A percentile compares a stretch with the other conserved stretches of the same genome.
phyloP scores from a whole-genome alignment of 2,113 vertebrate genomes.

The Dipodomys merriami region DNA sequence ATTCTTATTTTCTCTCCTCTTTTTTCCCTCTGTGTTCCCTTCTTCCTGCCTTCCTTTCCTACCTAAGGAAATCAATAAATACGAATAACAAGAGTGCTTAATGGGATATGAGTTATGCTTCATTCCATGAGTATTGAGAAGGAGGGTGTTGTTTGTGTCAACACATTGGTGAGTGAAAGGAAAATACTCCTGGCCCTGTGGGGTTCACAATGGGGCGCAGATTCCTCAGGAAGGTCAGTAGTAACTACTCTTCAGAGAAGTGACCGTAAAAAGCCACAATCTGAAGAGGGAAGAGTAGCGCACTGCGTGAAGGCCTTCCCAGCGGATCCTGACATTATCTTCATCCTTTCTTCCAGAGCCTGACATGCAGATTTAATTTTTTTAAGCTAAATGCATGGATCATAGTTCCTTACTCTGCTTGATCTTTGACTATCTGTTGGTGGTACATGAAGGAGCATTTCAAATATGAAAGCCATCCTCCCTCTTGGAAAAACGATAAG shows the following conservation, averaged over 20 bases:
- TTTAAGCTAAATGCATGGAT: background rate
- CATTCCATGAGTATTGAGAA: background rate
- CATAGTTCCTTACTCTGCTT: background rate
- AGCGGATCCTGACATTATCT: background rate
- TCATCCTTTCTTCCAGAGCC: background rate
- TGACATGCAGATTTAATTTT: background rate
- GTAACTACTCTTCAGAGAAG: background rate
- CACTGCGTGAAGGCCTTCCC: background rate
- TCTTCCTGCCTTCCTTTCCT: background rate
- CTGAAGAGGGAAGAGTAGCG: background rate
- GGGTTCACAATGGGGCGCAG: background rate
- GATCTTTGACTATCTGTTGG: background rate
- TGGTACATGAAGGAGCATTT: background rate
- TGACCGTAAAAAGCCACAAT: background rate
- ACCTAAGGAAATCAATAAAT: background rate
- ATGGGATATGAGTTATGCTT: background rate
- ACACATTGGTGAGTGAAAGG: background rate
- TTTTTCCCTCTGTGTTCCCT: background rate
- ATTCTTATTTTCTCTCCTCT: background rate
- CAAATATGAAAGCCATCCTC: background rate
- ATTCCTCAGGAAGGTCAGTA: background rate
- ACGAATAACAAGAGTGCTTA: background rate
- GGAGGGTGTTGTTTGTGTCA: background rate
- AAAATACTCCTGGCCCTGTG: background rate
- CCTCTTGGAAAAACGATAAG: background rate